Evolutionary conservation across 2,888 invertebrate species (phyloP), one percentile per base, ranked within the genome.

Genomic region (Leptinotarsa rubiginosa): DNA sequence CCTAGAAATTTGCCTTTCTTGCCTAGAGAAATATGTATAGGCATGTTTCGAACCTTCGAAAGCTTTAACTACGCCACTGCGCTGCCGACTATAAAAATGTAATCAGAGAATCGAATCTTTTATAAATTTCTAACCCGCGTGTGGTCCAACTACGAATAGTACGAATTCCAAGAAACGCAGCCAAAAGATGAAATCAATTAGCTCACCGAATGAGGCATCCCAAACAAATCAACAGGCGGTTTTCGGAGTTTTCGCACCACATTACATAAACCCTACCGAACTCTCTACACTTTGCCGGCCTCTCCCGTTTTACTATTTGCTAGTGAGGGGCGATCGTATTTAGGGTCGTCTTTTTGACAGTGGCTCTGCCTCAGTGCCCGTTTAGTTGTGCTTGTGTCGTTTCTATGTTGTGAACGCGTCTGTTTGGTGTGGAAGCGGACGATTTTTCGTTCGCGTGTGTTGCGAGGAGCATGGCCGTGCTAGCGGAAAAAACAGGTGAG

Each of bases 221-320:
- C 54, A 22, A 72, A 67, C 74, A 72, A 64, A 71, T 70, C 74
- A 77, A 77, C 77, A 77, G 75, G 77, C 75, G 73, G 75, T 73
- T 75, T 73, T 75, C 73, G 70, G 73, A 69, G 75, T 73, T 75
- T 73, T 75, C 73, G 73, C 77, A 69, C 77, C 74, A 62, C 20
- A 62, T 67, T 47, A 47, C 41, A 47, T 72, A 41, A 22, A 70
- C 73, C 62, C 31, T 31, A 41, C 7, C 20, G 56, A 22, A 56
- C 56, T 56, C 52, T 59, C 62, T 31, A 62, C 62, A 62, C 62
- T 62, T 62, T n/a, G 62, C 69, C 73, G n/a, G 18, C 75, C 69
- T 69, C 71, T 56, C 20, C 70, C 72, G 65, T 67, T 76, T 70
- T 69, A 71, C 73, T 76, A 69, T 76, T 69, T 69, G 56, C 52